Conservation (phyloP, 1,140 invertebrate species). For the Eurosta solidaginis region DNA sequence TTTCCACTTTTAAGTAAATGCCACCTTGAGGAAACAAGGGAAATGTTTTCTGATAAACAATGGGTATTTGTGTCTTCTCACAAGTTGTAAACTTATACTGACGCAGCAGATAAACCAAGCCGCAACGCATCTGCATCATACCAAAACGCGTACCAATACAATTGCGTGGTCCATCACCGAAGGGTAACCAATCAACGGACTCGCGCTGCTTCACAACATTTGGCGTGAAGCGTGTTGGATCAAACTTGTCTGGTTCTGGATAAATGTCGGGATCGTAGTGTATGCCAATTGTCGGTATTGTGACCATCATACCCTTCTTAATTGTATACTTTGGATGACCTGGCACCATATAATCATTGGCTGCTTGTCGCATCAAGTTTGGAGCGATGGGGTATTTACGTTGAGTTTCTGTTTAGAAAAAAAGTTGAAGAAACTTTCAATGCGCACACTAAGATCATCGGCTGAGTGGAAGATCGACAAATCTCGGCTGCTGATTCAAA, state of each 20-base stretch:
- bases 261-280: slow-evolving; percentile 67
- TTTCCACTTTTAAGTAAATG: slow-evolving; percentile 50
- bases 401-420: slow-evolving; percentile 63
- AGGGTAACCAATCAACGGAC: slow-evolving; percentile 69
- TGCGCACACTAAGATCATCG: too few relatives aligned
- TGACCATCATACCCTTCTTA: slow-evolving; percentile 43
- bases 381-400: slow-evolving; percentile 68
- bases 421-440: background rate
- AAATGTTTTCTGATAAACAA: slow-evolving; percentile 55
- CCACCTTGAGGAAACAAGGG: slow-evolving; percentile 53
- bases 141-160: slow-evolving; percentile 63
- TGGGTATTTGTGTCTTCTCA: slow-evolving; percentile 50
- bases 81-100: slow-evolving; percentile 54
- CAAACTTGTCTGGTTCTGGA: slow-evolving; percentile 63
- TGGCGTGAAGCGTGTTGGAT: slow-evolving; percentile 67
- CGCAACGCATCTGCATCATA: slow-evolving; percentile 43
- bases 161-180: slow-evolving; percentile 72
- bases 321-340: slow-evolving; percentile 55
- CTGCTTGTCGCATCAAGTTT: slow-evolving; percentile 65
- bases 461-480: too few relatives aligned
- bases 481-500: too few relatives aligned
- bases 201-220: slow-evolving; percentile 62
- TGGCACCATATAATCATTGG: slow-evolving; percentile 66
- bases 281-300: slow-evolving; percentile 43
- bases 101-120: slow-evolving; percentile 38